Base-by-base conservation (phyloP, 2,113 vertebrate genomes). In the Hippocampus zosterae region DNA sequence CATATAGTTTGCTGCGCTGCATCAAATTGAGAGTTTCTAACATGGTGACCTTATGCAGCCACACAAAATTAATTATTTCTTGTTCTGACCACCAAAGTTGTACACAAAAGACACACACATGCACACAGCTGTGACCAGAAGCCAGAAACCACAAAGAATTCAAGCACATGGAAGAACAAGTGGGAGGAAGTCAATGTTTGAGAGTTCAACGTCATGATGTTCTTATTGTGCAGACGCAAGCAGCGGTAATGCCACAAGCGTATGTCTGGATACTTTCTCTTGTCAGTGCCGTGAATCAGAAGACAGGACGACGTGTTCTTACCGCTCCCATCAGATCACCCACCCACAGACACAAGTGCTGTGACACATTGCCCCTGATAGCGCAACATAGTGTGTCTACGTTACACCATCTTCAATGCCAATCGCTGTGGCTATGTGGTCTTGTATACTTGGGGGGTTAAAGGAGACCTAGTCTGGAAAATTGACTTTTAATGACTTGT, bases 171-270 rank as follows among this genome's bases (percentile, higher is more conserved):
- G 5, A 41, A 8, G 19, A 63, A 11, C 15, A 46, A 65, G 41
- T 65, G 62, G n/a, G n/a, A 65, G 63, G n/a, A 65, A 27, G 81
- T 56, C 33, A 37, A 5, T 93, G 84, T 83, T 85, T 83, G 86
- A 91, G 90, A 92, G 85, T 91, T 92, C 89, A 93, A 91, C 91
- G 90, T 85, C 77, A 84, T 77, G 50, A 37, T 68, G 37, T n/a
- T 41, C 42, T 65, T 46, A 25, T 65, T 65, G 2, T 85, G 83
- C 79, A 62, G 71, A 79, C 84, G 67, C 67, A 85, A 82, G 86
- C 84, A 85, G 87, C 82, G 82, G 59, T 79, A 88, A 81, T 55
- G 75, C 80, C 27, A 63, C 78, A 86, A 86, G 83, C 63, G 75
- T 63, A 62, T 83, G 73, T 72, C 78, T 64, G 74, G 79, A 84